These are phyloP conservation scores for Phaethornis superciliosus DNA, from an alignment of 2,113 vertebrate species.

Conservation along the genomic window DNA sequence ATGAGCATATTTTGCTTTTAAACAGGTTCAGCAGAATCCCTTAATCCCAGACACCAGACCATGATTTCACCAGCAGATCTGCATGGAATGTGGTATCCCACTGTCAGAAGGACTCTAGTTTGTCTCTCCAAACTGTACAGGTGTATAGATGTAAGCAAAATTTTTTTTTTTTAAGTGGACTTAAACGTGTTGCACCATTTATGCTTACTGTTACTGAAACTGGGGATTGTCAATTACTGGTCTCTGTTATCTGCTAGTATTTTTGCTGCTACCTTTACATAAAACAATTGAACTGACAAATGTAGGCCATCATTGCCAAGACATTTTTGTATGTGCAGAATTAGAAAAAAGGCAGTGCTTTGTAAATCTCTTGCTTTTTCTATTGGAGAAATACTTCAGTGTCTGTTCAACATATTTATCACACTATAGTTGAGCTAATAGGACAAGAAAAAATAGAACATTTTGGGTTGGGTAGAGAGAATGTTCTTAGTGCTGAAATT, in stretches of 20 bases:
- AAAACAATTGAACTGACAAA: not conserved
- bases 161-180: not conserved
- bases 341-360: not conserved
- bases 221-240: not conserved
- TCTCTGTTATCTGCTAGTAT: not conserved
- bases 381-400: not conserved
- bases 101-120: conserved; percentile 93
- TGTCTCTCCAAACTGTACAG: conserved; percentile 98
- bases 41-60: conserved; percentile 77
- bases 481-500: not conserved
- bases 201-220: not conserved
- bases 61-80: conserved; percentile 95
- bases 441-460: not conserved
- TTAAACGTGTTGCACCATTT: not conserved
- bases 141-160: conserved; percentile 93
- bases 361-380: not conserved
- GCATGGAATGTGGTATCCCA: conserved; percentile 99
- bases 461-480: not conserved
- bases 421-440: not conserved
- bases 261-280: not conserved
- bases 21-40: conserved; percentile 80
- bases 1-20: not conserved
- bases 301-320: not conserved
- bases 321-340: not conserved
- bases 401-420: not conserved